Evolutionary conservation across 2,113 vertebrate genomes (phyloP), one percentile per base, ranked within the genome.

Genomic region (Ophiodon elongatus): DNA sequence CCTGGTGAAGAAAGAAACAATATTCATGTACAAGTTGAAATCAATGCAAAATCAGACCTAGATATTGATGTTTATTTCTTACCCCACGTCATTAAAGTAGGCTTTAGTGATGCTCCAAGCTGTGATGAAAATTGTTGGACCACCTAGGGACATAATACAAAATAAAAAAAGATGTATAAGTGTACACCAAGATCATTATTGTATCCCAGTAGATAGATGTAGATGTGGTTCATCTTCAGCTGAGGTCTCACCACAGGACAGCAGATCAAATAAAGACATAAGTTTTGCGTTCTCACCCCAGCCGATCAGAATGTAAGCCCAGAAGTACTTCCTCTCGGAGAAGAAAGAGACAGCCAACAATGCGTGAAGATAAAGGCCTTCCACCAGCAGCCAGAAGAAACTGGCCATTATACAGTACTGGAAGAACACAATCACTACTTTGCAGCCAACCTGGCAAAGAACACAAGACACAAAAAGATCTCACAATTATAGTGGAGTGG

Each of bases 391-490:
- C 98, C 98, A 99, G 95, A 99, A 98, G 95, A 97, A 99, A 92
- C 97, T 99, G 91, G 97, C 98, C 98, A 99, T 99, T 82, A 99
- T 89, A 4, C 98, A 97, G 75, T 99, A 99, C 75, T 99, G 98
- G 94, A 99, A 98, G 85, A 99, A 98, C 70, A 99, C 96, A 79
- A 99, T 94, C 4, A 95, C 96, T 1, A 96, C 97, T 93, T 98
- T 98, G 91, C 98, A 99, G 88, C 97, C 96, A 59, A 96, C 93
- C 98, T 99, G 93, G 27, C 17, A 77, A 77, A 6, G 41, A 35
- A 89, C 31, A 89, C 11, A 66, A 13, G 4, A 63, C 63, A 90
- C 47, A 85, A 73, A 82, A 72, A 14, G 65, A 66, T 76, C 4
- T 63, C 57, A 76, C n/a, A 66, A 21, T 62, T 13, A 27, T 2